A percentile compares a stretch with the other conserved stretches of the same genome.
Evolutionary conservation across 2,797 vertebrate genomes (phyloP).

Genomic region (Acanthurus leucopareius): DNA sequence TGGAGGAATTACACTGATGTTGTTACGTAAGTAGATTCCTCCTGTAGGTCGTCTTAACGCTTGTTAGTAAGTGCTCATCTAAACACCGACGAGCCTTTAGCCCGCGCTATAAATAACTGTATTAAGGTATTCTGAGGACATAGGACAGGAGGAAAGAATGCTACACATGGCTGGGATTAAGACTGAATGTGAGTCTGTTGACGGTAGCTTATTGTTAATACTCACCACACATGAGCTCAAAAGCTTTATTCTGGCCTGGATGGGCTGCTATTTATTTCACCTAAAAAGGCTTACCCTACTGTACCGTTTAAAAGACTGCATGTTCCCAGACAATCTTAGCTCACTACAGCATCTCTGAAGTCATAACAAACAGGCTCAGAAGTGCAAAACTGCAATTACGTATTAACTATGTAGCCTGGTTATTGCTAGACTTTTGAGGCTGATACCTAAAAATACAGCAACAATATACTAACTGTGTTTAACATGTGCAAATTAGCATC

Average conservation of each 20-base stretch:
- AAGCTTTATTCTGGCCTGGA: slow-evolving; percentile 43
- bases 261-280: slow-evolving; percentile 61
- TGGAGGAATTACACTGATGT: slow-evolving; percentile 27
- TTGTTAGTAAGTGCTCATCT: slow-evolving; percentile 40
- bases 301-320: slow-evolving; percentile 13
- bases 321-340: slow-evolving; percentile 37
- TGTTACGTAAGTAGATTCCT: slow-evolving; percentile 64
- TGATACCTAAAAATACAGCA: not conserved
- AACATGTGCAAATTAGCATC: not conserved
- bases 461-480: not conserved
- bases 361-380: not conserved
- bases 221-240: slow-evolving; percentile 50
- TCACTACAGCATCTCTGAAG: slow-evolving; percentile 3
- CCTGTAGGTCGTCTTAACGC: slow-evolving; percentile 48
- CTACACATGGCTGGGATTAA: slow-evolving; percentile 76
- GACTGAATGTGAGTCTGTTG: slow-evolving; percentile 59
- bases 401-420: not conserved
- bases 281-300: slow-evolving; percentile 51
- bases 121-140: slow-evolving; percentile 60
- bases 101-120: slow-evolving; percentile 78
- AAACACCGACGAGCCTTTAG: slow-evolving; percentile 32
- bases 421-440: not conserved
- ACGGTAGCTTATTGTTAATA: slow-evolving; percentile 25
- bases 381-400: not conserved
- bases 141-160: slow-evolving; percentile 35